These are phyloP conservation scores for Drosophila cardini DNA, from an alignment of 1,140 invertebrate species.

Conservation along the genomic window DNA sequence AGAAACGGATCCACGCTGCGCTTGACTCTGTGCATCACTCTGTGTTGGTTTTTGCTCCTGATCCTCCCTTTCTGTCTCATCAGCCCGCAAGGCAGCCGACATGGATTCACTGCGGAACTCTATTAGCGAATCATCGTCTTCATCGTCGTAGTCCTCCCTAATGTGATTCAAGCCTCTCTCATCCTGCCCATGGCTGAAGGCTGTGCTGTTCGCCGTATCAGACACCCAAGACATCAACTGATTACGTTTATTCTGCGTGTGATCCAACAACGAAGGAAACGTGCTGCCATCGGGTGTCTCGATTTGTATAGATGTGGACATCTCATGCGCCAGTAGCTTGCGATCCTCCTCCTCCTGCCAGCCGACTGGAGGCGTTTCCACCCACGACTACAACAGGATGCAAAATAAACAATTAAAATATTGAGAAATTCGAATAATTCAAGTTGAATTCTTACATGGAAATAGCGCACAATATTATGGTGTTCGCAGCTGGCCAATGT, in stretches of 20 bases:
- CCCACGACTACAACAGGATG: conserved; percentile 97
- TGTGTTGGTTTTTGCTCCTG: conserved; percentile 6
- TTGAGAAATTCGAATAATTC: neutral
- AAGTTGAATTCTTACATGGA: conserved; percentile 84
- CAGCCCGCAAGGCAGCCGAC: conserved; percentile 64
- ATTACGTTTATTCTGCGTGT: conserved; percentile 58
- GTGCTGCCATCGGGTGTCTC: conserved; percentile 79
- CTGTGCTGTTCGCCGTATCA: conserved; percentile 68
- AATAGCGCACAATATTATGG: conserved; percentile 97
- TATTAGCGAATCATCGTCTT: conserved; percentile 78
- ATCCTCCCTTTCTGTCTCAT: conserved; percentile 41
- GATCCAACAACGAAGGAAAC: conserved; percentile 60
- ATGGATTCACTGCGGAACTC: conserved; percentile 80
- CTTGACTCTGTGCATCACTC: conserved; percentile 8
- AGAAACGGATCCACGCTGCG: conserved; percentile 62
- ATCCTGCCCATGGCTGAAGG: conserved; percentile 48
- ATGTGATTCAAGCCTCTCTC: conserved; percentile 45
- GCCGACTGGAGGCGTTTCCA: conserved; percentile 93
- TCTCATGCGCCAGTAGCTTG: conserved; percentile 86
- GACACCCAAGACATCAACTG: conserved; percentile 77
- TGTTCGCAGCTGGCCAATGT: conserved; percentile 97
- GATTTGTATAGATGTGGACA: conserved; percentile 83
- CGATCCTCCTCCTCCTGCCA: conserved; percentile 94
- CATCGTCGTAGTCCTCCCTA: conserved; percentile 57
- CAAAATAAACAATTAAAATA: conserved; percentile 90